phyloP scores from a whole-genome alignment of 2,113 vertebrate species.

The Glaucidium brasilianum region DNA sequence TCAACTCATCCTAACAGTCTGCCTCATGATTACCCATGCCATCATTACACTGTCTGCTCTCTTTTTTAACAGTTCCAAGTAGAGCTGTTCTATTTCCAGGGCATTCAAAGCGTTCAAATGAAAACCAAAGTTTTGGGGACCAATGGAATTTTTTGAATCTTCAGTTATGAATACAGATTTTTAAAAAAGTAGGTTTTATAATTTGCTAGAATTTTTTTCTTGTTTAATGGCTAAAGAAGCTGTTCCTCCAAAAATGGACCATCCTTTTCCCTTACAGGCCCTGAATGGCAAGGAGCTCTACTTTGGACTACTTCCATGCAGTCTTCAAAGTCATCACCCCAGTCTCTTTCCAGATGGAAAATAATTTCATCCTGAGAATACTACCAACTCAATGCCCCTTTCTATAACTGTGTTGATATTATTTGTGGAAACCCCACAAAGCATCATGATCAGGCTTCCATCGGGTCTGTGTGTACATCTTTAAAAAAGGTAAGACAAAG shows the following conservation, averaged over 20 bases:
- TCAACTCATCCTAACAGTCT: not conserved
- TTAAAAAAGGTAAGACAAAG: not conserved
- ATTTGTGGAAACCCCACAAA: not conserved
- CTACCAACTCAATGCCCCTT: not conserved
- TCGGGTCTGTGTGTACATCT: not conserved
- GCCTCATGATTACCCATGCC: not conserved
- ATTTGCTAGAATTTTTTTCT: not conserved
- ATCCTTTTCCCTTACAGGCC: not conserved
- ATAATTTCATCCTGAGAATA: not conserved
- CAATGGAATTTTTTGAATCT: not conserved
- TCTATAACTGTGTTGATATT: not conserved
- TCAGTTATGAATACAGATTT: not conserved
- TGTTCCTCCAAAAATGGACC: not conserved
- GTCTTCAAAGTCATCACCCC: not conserved
- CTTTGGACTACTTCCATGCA: not conserved
- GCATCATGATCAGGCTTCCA: not conserved
- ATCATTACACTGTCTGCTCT: accelerated
- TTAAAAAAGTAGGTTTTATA: not conserved
- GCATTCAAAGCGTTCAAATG: not conserved
- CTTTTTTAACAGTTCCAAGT: not conserved
- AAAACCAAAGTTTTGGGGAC: not conserved
- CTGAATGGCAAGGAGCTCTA: not conserved
- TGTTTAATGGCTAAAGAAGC: not conserved
- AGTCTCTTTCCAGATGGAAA: not conserved
- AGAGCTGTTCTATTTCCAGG: not conserved